Base-by-base conservation (phyloP, 2,888 invertebrate species). In the Caenorhabditis sp. region DNA sequence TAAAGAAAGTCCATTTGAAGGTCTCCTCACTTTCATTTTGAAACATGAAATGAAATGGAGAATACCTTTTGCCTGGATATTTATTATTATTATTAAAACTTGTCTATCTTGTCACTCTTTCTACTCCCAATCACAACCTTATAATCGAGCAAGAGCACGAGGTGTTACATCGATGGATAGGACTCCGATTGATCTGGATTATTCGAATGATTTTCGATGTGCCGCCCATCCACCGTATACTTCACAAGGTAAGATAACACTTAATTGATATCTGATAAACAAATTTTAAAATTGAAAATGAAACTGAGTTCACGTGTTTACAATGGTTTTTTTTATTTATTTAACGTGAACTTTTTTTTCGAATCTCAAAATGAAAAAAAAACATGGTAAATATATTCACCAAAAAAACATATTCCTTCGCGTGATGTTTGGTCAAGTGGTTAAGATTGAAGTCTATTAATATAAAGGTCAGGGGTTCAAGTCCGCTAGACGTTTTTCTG, bases 61-160 rank as follows among this genome's bases (percentile, higher is more conserved):
- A 43, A 10, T 43, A 43, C 43, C 17, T 10, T 43, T 43, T 14
- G 8, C 17, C 7, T 65, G 2, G 50, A 25, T 10, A 59, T 20
- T 21, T 38, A 26, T 5, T 59, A 8, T 27, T 52, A 23, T 23
- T 52, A 21, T 53, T 31, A 5, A 14, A 43, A 10, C 12, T 14
- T 43, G 14, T 50, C 26, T 49, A n/a, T 57, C 52, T 49, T 71
- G 71, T 49, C 71, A 71, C 20, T 67, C 71, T 12, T 53, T 71
- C 3, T 57, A 64, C 43, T 27, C 60, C 12, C 31, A 50, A 23
- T 52, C 57, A 31, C 38, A 38, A 10, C 20, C 27, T 23, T 53
- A 56, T 56, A 43, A 52, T 0, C 23, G 65, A 64, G 64, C 68
- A 1, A 43, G 63, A 61, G 69, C 73, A n/a, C 59, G 68, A 21